phyloP scores from a whole-genome alignment of 53 echinoderm and acorn worm species.

The Mesocentrotus franciscanus region DNA sequence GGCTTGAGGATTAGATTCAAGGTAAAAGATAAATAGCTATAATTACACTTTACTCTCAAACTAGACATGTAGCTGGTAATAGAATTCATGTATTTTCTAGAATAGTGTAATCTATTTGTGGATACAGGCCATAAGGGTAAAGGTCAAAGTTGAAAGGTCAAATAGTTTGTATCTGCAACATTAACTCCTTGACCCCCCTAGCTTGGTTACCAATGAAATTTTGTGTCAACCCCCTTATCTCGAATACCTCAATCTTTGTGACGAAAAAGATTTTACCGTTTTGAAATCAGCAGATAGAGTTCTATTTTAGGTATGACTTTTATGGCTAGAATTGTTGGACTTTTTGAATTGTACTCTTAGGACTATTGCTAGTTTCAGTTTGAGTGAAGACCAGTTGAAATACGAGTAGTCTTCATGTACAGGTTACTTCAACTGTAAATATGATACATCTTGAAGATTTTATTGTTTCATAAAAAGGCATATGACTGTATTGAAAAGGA shows the following conservation, averaged over 20 bases:
- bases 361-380: neutral
- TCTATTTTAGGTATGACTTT: slow-evolving; percentile 36
- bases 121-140: neutral
- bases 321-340: neutral
- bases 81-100: neutral
- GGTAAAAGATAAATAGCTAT: no score
- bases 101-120: neutral
- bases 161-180: slow-evolving; percentile 19
- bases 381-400: neutral
- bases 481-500: slow-evolving; percentile 47
- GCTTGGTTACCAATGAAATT: neutral
- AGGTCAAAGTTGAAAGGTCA: slow-evolving; percentile 40
- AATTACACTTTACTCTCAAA: no score
- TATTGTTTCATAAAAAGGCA: slow-evolving; percentile 36
- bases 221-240: neutral
- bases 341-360: neutral
- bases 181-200: neutral
- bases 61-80: neutral
- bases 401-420: neutral
- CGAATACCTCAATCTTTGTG: slow-evolving; percentile 39
- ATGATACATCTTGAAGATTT: slow-evolving; percentile 19
- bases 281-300: slow-evolving; percentile 24
- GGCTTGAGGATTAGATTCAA: no score
- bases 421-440: slow-evolving; percentile 20
- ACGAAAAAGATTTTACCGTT: neutral